phyloP scores from a whole-genome alignment of 2,888 invertebrate species.

The Lycocerus yunnanus region DNA sequence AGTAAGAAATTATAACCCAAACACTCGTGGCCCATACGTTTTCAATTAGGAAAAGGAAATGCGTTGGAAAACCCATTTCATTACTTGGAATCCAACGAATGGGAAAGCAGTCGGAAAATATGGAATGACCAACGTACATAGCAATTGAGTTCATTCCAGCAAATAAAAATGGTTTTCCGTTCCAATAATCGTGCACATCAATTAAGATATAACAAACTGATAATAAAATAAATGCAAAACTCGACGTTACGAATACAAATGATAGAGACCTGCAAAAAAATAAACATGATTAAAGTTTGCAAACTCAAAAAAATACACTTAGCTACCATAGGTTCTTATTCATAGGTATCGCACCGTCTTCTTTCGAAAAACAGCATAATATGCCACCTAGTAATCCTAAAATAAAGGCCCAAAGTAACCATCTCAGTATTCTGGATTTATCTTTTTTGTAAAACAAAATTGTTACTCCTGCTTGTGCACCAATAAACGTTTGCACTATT shows the following conservation, averaged over 20 bases:
- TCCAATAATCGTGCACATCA: constrained; percentile 77
- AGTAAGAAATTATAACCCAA: constrained; percentile 81
- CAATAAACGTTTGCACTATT: constrained; percentile 79
- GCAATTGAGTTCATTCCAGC: constrained; percentile 93
- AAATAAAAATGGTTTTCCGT: constrained; percentile 86
- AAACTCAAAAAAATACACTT: neutral
- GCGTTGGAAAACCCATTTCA: constrained; percentile 56
- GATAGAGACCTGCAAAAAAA: constrained; percentile 80
- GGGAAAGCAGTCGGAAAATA: constrained; percentile 78
- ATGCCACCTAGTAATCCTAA: constrained; percentile 71
- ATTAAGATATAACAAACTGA: constrained; percentile 76
- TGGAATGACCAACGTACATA: constrained; percentile 83
- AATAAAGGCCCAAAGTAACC: constrained; percentile 74
- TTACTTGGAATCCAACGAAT: constrained; percentile 68
- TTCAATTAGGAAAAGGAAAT: constrained; percentile 72
- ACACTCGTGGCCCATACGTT: constrained; percentile 81
- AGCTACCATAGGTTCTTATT: constrained; percentile 93
- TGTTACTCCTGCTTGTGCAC: constrained; percentile 80
- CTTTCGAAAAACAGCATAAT: constrained; percentile 74
- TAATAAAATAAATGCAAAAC: constrained; percentile 76
- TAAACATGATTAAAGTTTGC: constrained; percentile 9
- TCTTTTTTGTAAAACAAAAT: constrained; percentile 65
- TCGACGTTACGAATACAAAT: constrained; percentile 81
- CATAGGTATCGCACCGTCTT: constrained; percentile 82
- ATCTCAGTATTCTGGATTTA: constrained; percentile 69